Conservation (phyloP, 1,140 invertebrate species). For the Gryon sp. region DNA sequence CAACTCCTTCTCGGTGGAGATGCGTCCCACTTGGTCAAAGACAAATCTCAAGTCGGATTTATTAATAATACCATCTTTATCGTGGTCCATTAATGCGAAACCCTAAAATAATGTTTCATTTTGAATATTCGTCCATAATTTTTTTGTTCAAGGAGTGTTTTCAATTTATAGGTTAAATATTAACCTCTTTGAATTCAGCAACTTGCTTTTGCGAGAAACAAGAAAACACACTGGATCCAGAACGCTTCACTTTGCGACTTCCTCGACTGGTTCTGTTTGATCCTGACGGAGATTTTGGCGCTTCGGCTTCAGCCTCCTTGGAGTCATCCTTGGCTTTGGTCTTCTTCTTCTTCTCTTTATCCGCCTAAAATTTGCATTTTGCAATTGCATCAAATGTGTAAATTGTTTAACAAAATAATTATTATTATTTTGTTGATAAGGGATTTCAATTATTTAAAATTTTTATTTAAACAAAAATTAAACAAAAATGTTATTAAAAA, state of each 20-base stretch:
- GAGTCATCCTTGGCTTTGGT: too few relatives aligned
- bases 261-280: constrained; percentile 90
- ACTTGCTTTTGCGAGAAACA: constrained; percentile 97
- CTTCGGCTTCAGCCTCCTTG: constrained; percentile 57
- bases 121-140: neutral
- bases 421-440: neutral
- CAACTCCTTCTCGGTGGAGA: constrained; percentile 93
- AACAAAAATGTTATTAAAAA: too few relatives aligned
- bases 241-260: constrained; percentile 86
- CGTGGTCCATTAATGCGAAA: constrained; percentile 98
- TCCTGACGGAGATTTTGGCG: constrained; percentile 80
- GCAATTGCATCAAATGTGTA: neutral
- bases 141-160: too few relatives aligned
- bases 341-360: constrained; percentile 9
- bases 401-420: neutral
- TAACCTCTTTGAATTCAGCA: constrained; percentile 96
- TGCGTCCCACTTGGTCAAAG: constrained; percentile 95
- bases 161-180: neutral
- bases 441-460: neutral
- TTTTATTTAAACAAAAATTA: too few relatives aligned
- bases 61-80: constrained; percentile 98
- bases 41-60: constrained; percentile 97
- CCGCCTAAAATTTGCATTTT: constrained; percentile 1
- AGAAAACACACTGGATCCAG: constrained; percentile 96
- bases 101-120: constrained; percentile 81